Evolutionary conservation across 92 coral and sea anemone genomes (phyloP), one percentile per base, ranked within the genome.

Genomic region (Palythoa grandis): DNA sequence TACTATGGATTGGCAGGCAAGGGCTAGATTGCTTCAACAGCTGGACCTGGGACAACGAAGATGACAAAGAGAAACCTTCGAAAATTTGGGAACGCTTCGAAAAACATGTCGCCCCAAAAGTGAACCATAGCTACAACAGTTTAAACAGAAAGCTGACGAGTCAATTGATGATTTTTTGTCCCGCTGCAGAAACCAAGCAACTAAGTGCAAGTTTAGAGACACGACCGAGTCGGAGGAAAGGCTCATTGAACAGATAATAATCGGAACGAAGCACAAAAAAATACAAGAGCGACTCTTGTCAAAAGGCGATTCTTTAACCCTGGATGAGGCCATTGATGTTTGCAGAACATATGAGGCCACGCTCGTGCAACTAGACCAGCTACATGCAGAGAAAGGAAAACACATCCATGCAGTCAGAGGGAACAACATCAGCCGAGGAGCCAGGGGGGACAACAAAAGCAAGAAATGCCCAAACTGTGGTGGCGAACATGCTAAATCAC

Each of bases 331-430:
- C 38, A 83, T 89, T 14, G 91, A 87, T 63, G 72, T 63, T 77
- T 88, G 89, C 11, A 87, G 92, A 85, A 92, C 95, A 52, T 84
- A 87, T 57, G 88, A 86, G 70, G 92, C 94, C 15, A 92, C 92
- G 2, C 47, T 82, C 17, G 54, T 80, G 1, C 91, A 91, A 71
- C n/a, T 91, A 12, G 88, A 68, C 20, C 84, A 93, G 83, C 57
- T 86, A 15, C 70, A 52, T 25, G 39, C 17, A 48, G 88, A 20
- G 74, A 82, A 76, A 9, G 57, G 23, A 7, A 87, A 73, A 22
- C 74, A 58, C 43, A 48, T 72, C 69, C 68, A 74, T 82, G 87
- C 54, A 47, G 76, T 82, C 40, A 87, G 9, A 23, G 74, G 60
- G 15, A 23, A 74, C 78, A 74, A 74, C 61, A 47, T 47, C 58